Evolutionary conservation across 53 echinoderm and acorn worm genomes (phyloP), one percentile per base, ranked within the genome.

Genomic region (Echinometra lucunter): DNA sequence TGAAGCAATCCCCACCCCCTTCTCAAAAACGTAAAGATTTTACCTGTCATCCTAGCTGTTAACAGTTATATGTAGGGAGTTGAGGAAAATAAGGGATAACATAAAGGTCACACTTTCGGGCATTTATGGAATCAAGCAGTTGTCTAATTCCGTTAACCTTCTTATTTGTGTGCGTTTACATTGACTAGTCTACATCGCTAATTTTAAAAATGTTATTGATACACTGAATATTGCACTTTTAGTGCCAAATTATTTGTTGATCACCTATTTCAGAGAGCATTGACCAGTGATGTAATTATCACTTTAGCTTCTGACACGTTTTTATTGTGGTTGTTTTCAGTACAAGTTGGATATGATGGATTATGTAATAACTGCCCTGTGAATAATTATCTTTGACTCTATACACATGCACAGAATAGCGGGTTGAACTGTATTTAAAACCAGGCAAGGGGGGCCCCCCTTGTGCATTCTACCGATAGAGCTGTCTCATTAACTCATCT

Each of bases 401-500:
- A 2, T 1, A 18, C 40, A 18, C 40, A 3, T 37, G 17, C 2
- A 28, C 63, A 19, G 16, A 19, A 34, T 13, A 28, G 11, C 42
- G 35, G 38, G 78, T 40, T 78, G 78, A 78, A 42, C 78, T 42
- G 6, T 78, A 38, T 21, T 38, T 78, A 21, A 78, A 38, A 78
- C 40, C 3, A 5, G 38, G 10, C 23, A n/a, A n/a, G 42, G 42
- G 6, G 2, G 78, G 78, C 38, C 78, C 21, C 88, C 11, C 15
- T 83, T 28, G 55, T 56, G 56, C 56, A 55, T 49, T 30, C 49
- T 53, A 28, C 30, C n/a, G 88, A 88, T 55, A 55, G 32, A 88
- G 88, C 88, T 88, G 88, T 88, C 88, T 88, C 28, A 88, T 56
- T 55, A 88, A 53, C 88, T 88, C 56, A 56, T 56, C 88, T 88